phyloP scores from a whole-genome alignment of 2,797 vertebrate genomes.

The Helostoma temminkii region DNA sequence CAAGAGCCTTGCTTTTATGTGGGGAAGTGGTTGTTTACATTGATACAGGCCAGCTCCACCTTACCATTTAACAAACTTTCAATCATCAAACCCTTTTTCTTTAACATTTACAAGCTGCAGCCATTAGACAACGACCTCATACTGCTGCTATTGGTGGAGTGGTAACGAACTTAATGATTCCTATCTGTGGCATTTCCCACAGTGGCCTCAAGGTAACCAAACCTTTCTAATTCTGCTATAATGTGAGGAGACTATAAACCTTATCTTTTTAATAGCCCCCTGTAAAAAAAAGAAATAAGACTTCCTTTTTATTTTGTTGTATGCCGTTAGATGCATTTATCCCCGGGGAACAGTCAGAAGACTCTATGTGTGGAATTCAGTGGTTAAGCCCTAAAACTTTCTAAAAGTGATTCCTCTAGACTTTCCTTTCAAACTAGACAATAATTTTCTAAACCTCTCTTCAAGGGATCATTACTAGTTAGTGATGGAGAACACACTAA shows the following conservation, averaged over 20 bases:
- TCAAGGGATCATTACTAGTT: not conserved
- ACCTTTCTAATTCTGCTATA: constrained; percentile 64
- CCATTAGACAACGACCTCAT: constrained; percentile 30
- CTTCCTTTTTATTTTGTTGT: constrained; percentile 73
- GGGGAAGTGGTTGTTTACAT: not conserved
- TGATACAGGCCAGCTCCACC: not conserved
- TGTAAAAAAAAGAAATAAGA: constrained; percentile 73
- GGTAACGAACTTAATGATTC: constrained; percentile 55
- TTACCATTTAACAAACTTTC: constrained; percentile 2
- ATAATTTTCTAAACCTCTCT: not conserved
- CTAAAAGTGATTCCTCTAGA: not conserved
- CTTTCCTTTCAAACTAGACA: not conserved
- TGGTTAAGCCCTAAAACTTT: constrained; percentile 17
- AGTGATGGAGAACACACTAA: constrained; percentile 6
- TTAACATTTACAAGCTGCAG: constrained; percentile 30
- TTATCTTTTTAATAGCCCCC: constrained; percentile 77
- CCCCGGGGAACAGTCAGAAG: constrained; percentile 56
- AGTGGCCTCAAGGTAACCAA: constrained; percentile 53
- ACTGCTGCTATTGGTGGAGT: constrained; percentile 27
- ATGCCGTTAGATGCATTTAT: constrained; percentile 59
- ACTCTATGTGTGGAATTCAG: constrained; percentile 27
- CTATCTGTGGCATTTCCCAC: constrained; percentile 52
- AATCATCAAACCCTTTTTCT: constrained; percentile 14
- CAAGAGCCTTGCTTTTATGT: not conserved
- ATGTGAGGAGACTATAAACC: constrained; percentile 70